Evolutionary conservation across 2,797 vertebrate species (phyloP).

Genomic region (Oreortyx pictus): DNA sequence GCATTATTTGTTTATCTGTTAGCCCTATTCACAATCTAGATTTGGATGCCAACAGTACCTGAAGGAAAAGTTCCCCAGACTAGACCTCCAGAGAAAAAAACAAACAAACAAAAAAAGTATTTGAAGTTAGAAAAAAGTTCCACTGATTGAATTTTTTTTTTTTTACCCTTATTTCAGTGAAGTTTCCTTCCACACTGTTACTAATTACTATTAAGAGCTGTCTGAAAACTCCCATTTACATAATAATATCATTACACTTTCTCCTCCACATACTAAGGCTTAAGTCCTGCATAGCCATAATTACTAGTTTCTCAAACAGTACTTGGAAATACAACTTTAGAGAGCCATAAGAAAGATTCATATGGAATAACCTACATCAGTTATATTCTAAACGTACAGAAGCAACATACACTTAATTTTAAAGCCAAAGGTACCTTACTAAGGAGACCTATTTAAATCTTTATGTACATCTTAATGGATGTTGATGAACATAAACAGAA

Average conservation of each 20-base stretch:
- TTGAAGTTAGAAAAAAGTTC: neutral
- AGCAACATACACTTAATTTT: neutral
- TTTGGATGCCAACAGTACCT: neutral
- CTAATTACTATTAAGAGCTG: neutral
- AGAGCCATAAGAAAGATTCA: neutral
- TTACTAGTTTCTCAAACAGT: neutral
- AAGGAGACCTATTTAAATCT: neutral
- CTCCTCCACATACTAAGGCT: neutral
- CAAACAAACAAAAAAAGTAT: neutral
- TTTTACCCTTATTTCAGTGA: neutral
- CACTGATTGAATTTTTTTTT: neutral
- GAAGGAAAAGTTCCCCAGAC: neutral
- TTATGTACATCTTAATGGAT: neutral
- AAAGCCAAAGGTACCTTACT: neutral
- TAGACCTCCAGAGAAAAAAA: neutral
- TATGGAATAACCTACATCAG: neutral
- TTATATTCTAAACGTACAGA: neutral
- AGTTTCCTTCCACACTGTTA: fast-evolving
- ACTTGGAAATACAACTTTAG: neutral
- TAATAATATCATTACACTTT: neutral
- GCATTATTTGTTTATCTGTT: neutral
- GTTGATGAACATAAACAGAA: neutral
- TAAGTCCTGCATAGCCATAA: fast-evolving
- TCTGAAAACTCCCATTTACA: neutral
- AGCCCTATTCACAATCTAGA: neutral